A percentile compares a stretch with the other conserved stretches of the same genome.
These are phyloP conservation scores for Hirtodrosophila duncani DNA, from an alignment of 2,888 invertebrate genomes.

Conservation along the genomic window DNA sequence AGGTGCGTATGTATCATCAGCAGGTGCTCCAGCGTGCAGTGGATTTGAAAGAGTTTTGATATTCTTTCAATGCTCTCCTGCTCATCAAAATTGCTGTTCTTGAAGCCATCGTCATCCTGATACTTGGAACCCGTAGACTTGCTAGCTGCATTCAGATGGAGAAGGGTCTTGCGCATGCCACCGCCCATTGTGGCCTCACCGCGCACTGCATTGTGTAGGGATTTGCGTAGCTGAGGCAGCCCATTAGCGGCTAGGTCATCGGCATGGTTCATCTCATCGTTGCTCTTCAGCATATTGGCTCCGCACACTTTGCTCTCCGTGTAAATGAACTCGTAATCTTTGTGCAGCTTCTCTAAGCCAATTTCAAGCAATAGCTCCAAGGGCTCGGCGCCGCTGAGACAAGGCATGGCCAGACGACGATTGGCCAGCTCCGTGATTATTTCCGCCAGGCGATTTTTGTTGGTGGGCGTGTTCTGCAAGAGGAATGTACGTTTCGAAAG, in stretches of 20 bases:
- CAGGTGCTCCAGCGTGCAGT: constrained; percentile 76
- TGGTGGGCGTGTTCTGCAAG: constrained; percentile 76
- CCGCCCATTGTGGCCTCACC: constrained; percentile 36
- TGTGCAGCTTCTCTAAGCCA: constrained; percentile 76
- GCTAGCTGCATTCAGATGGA: constrained; percentile 60
- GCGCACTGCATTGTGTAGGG: constrained; percentile 72
- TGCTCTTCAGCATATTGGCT: constrained; percentile 56
- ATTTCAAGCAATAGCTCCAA: constrained; percentile 78
- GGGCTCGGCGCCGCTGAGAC: constrained; percentile 76
- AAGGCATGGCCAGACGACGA: constrained; percentile 77
- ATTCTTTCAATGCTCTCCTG: constrained; percentile 60
- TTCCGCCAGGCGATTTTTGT: constrained; percentile 77
- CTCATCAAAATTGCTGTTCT: constrained; percentile 75
- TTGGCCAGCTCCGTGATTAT: constrained; percentile 77
- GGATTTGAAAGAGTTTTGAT: constrained; percentile 75
- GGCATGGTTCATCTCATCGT: background rate
- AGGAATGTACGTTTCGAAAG: background rate
- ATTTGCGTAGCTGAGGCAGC: constrained; percentile 74
- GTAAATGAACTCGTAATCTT: constrained; percentile 77
- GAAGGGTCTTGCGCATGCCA: constrained; percentile 68
- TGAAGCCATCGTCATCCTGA: constrained; percentile 67
- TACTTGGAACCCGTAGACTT: constrained; percentile 37
- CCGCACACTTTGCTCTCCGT: constrained; percentile 76
- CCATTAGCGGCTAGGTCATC: constrained; percentile 25
- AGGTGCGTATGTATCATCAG: constrained; percentile 75